phyloP scores from a whole-genome alignment of 2,888 invertebrate genomes.

The Lasioglossum villosulum region DNA sequence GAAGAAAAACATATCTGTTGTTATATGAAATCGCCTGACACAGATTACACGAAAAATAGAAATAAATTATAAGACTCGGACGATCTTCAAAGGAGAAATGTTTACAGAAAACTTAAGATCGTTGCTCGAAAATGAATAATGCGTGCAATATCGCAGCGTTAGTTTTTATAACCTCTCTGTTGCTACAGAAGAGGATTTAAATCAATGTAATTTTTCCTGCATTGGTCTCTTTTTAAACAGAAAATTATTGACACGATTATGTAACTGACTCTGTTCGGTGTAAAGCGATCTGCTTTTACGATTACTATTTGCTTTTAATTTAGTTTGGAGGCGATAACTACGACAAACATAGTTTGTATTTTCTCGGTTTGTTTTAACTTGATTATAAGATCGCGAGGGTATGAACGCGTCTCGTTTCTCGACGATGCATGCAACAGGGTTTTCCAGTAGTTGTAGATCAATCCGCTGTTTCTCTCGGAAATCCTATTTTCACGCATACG shows the following conservation, averaged over 20 bases:
- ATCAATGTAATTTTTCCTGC: not conserved
- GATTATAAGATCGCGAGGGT: too few species aligned
- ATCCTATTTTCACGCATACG: too few species aligned
- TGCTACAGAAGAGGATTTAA: not conserved
- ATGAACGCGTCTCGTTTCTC: too few species aligned
- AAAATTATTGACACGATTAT: conserved; percentile 8
- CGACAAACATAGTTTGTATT: too few species aligned
- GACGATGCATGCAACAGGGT: too few species aligned
- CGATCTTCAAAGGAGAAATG: not conserved
- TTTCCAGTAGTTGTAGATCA: too few species aligned
- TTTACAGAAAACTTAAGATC: not conserved
- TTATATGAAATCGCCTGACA: not conserved
- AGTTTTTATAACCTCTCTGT: conserved; percentile 37
- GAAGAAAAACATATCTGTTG: conserved; percentile 17
- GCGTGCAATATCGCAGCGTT: not conserved
- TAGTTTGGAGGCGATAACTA: not conserved
- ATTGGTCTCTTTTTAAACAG: not conserved
- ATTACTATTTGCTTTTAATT: not conserved
- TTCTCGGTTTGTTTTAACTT: too few species aligned
- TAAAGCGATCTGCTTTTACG: not conserved
- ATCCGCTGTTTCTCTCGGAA: too few species aligned
- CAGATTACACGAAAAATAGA: conserved; percentile 6
- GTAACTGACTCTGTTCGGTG: not conserved
- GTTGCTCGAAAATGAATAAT: not conserved
- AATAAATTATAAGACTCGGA: not conserved